Percentiles rank a stretch among this genome's conserved stretches.
phyloP scores from a whole-genome alignment of 2,113 vertebrate genomes.

The Rissa tridactyla region DNA sequence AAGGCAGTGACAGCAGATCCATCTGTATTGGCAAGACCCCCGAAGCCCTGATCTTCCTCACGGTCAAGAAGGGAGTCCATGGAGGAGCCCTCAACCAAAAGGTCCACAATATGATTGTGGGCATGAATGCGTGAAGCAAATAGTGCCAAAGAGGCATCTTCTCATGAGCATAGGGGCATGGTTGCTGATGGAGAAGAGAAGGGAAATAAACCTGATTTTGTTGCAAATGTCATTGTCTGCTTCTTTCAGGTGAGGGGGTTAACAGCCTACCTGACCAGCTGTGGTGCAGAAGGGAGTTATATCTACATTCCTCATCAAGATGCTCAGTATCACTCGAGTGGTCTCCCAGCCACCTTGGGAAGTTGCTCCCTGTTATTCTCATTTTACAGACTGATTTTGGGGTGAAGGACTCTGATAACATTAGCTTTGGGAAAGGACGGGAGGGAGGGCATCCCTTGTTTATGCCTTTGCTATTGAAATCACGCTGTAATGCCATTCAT shows the following conservation, averaged over 20 bases:
- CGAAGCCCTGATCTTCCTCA: conserved; percentile 60
- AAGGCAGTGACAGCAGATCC: conserved; percentile 49
- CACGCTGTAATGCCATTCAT: neutral
- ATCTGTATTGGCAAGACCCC: conserved; percentile 50
- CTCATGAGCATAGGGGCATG: neutral
- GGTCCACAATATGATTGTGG: conserved; percentile 37
- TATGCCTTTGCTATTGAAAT: neutral
- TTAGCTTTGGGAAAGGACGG: neutral
- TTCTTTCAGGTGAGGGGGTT: neutral
- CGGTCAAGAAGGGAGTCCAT: conserved; percentile 59
- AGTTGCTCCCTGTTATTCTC: neutral
- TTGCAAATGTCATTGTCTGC: neutral
- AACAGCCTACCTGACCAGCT: neutral
- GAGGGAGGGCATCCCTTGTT: neutral
- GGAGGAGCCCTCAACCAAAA: conserved; percentile 68
- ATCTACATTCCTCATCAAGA: neutral
- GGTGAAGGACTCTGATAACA: neutral
- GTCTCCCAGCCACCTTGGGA: neutral
- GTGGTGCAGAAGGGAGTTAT: neutral
- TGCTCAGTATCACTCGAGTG: neutral
- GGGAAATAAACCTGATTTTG: neutral
- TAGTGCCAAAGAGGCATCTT: neutral
- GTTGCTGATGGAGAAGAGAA: neutral
- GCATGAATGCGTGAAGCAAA: conserved; percentile 22
- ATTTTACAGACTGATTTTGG: neutral